Conservation (phyloP, 2,797 vertebrate genomes). For the Coregonus ussuriensis region DNA sequence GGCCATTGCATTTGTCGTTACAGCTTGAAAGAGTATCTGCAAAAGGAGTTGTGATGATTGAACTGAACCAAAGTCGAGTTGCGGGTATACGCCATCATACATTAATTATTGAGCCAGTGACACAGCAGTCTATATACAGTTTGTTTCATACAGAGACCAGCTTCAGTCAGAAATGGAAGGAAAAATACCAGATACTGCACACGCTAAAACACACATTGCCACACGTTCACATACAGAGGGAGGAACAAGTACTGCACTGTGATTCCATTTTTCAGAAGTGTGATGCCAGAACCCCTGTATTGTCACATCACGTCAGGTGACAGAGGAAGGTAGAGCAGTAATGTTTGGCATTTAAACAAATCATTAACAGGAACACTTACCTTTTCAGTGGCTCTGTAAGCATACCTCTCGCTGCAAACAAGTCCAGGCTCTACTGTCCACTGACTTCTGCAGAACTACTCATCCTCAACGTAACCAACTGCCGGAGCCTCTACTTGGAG, state of each 20-base stretch:
- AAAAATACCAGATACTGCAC: slow-evolving; percentile 49
- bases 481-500: slow-evolving; percentile 89
- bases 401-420: slow-evolving; percentile 98
- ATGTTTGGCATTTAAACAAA: slow-evolving; percentile 56
- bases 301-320: slow-evolving; percentile 75
- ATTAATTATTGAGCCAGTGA: slow-evolving; percentile 45
- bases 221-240: slow-evolving; percentile 50
- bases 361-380: slow-evolving; percentile 89
- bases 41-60: background rate
- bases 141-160: slow-evolving; percentile 35
- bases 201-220: slow-evolving; percentile 35
- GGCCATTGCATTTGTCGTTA: background rate
- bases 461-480: slow-evolving; percentile 99
- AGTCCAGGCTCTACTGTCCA: slow-evolving; percentile 99
- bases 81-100: background rate
- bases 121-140: slow-evolving; percentile 39
- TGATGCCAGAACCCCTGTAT: slow-evolving; percentile 94
- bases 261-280: slow-evolving; percentile 90
- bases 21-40: background rate
- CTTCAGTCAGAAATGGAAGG: slow-evolving; percentile 22
- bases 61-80: background rate
- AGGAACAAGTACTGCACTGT: slow-evolving; percentile 89
- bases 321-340: slow-evolving; percentile 49
- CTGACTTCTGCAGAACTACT: slow-evolving; percentile 99
- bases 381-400: slow-evolving; percentile 92